These are phyloP conservation scores for Actias luna DNA, from an alignment of 2,888 invertebrate genomes.

Conservation along the genomic window DNA sequence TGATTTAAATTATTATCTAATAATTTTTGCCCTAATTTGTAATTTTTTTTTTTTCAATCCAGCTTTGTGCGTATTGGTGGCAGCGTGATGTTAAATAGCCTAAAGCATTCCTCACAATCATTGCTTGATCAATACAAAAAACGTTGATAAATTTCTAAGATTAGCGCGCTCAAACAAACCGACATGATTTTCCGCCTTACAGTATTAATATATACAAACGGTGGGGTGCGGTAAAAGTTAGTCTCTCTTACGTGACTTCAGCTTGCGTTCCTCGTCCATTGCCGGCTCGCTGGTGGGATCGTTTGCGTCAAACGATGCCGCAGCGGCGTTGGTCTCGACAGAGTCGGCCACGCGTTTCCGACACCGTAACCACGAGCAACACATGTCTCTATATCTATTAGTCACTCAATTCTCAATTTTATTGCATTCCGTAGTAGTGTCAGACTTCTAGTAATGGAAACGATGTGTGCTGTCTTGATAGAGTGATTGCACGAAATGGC, in stretches of 20 bases:
- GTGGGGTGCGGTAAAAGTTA: constrained; percentile 43
- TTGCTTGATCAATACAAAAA: too few species aligned
- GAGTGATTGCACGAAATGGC: constrained; percentile 64
- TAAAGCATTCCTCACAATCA: too few species aligned
- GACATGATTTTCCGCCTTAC: too few species aligned
- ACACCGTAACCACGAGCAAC: constrained; percentile 75
- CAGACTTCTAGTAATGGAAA: constrained; percentile 22
- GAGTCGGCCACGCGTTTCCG: constrained; percentile 68
- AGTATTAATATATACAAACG: too few species aligned
- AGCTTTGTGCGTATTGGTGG: too few species aligned
- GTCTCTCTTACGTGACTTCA: constrained; percentile 65
- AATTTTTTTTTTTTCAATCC: too few species aligned
- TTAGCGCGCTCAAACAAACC: too few species aligned
- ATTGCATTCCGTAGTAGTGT: constrained; percentile 24
- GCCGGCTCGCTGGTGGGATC: constrained; percentile 39
- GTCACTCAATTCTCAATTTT: constrained; percentile 16
- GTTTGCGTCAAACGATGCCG: constrained; percentile 59
- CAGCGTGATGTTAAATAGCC: too few species aligned
- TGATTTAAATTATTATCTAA: too few species aligned
- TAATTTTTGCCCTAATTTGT: too few species aligned
- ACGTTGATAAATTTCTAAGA: too few species aligned
- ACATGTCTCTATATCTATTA: constrained; percentile 56
- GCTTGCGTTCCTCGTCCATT: constrained; percentile 44
- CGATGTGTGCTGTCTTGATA: constrained; percentile 51
- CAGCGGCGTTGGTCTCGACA: constrained; percentile 45